Evolutionary conservation across 2,113 vertebrate genomes (phyloP).

Genomic region (Pterocles burchelli): DNA sequence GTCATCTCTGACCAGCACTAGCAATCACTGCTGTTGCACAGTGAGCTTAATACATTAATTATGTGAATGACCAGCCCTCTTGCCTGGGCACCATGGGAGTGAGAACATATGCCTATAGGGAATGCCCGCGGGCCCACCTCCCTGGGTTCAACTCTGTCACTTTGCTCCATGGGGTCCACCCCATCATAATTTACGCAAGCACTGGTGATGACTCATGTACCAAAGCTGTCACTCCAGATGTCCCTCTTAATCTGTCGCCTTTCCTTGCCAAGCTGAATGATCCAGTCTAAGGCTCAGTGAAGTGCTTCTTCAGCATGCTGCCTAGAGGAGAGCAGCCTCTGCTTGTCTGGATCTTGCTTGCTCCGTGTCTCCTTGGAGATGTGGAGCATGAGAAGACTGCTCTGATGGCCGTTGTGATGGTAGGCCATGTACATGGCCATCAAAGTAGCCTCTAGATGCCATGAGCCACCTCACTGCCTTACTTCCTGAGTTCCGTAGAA

Average conservation of each 20-base stretch:
- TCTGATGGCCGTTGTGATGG: not conserved
- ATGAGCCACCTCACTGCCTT: not conserved
- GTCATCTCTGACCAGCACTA: not conserved
- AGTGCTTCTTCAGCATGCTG: not conserved
- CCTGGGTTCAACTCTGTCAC: fast-evolving
- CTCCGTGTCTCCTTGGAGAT: not conserved
- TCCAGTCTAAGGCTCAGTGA: not conserved
- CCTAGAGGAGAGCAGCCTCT: not conserved
- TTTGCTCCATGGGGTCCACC: not conserved
- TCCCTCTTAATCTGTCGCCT: not conserved
- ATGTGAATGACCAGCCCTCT: not conserved
- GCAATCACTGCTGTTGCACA: not conserved
- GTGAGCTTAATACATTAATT: not conserved
- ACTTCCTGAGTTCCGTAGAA: not conserved
- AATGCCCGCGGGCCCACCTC: not conserved
- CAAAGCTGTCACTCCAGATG: not conserved
- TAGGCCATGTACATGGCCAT: not conserved
- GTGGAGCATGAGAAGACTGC: not conserved
- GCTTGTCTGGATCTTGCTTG: not conserved
- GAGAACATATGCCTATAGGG: not conserved
- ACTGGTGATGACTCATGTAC: not conserved
- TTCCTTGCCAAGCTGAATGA: not conserved
- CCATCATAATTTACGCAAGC: not conserved
- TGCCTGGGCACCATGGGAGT: not conserved
- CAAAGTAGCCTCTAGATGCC: not conserved